phyloP scores from a whole-genome alignment of 2,888 invertebrate species.

The Mystacides longicornis region DNA sequence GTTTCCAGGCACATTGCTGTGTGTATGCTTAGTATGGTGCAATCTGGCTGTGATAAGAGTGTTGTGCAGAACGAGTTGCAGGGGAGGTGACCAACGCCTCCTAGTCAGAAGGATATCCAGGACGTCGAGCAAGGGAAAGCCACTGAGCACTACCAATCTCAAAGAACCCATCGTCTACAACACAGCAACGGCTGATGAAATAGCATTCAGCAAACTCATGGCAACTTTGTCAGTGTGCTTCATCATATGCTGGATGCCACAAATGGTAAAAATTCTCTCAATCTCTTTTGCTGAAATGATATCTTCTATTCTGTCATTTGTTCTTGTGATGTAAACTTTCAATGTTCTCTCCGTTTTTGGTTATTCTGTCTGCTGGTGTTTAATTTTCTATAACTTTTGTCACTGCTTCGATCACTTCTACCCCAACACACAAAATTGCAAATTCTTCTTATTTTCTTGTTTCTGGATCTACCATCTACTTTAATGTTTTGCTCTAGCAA shows the following conservation, averaged over 20 bases:
- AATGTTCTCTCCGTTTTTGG: too few species aligned
- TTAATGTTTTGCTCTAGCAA: too few species aligned
- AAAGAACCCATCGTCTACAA: constrained; percentile 28
- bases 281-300: too few species aligned
- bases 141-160: constrained; percentile 30
- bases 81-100: constrained; percentile 33
- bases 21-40: constrained; percentile 70
- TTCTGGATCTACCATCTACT: too few species aligned
- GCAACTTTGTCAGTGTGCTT: constrained; percentile 74
- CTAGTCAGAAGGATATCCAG: constrained; percentile 40
- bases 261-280: constrained; percentile 57
- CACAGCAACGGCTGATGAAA: constrained; percentile 67
- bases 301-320: too few species aligned
- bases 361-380: too few species aligned
- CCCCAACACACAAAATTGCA: too few species aligned
- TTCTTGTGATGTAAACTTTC: too few species aligned
- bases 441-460: too few species aligned
- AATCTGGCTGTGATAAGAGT: constrained; percentile 76
- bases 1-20: constrained; percentile 65
- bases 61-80: constrained; percentile 52
- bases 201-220: constrained; percentile 81
- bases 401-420: too few species aligned
- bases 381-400: too few species aligned
- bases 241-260: constrained; percentile 81
- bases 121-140: constrained; percentile 29